phyloP scores from a whole-genome alignment of 2,797 vertebrate genomes.

The Anisognathus igniventris region DNA sequence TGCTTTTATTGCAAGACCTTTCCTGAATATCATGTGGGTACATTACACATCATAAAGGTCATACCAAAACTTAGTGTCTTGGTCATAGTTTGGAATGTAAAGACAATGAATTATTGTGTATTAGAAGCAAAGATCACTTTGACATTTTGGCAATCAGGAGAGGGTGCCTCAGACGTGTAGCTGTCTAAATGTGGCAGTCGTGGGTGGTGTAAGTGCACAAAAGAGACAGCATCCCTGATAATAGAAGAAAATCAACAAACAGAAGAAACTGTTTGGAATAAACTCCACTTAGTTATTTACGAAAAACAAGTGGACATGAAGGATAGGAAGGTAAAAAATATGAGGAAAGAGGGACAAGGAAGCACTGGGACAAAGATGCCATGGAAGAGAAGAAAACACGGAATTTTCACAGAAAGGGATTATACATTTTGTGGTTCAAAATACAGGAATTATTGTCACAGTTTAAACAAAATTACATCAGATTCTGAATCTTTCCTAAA shows the following conservation, averaged over 20 bases:
- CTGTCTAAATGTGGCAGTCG: background rate
- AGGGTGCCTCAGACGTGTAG: background rate
- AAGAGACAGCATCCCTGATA: background rate
- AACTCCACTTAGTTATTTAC: background rate
- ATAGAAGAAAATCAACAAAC: background rate
- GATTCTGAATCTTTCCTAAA: background rate
- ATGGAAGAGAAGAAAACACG: background rate
- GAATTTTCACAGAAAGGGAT: background rate
- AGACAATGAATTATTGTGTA: background rate
- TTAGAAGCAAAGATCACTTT: slow-evolving; percentile 3
- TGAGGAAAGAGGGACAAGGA: background rate
- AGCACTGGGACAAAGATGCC: background rate
- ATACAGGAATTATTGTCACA: background rate
- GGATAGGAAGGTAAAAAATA: background rate
- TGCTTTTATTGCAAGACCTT: slow-evolving; percentile 32
- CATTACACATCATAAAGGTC: background rate
- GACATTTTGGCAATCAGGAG: background rate
- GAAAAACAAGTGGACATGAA: background rate
- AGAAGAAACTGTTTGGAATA: background rate
- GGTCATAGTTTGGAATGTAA: background rate
- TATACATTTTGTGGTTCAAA: background rate
- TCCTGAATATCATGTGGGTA: background rate
- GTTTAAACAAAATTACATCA: background rate
- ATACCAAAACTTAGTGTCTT: background rate
- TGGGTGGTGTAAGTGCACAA: background rate